Percentiles rank a stretch among this genome's conserved stretches.
Conservation (phyloP, 2,888 invertebrate species). For the Tinea trinotella region DNA sequence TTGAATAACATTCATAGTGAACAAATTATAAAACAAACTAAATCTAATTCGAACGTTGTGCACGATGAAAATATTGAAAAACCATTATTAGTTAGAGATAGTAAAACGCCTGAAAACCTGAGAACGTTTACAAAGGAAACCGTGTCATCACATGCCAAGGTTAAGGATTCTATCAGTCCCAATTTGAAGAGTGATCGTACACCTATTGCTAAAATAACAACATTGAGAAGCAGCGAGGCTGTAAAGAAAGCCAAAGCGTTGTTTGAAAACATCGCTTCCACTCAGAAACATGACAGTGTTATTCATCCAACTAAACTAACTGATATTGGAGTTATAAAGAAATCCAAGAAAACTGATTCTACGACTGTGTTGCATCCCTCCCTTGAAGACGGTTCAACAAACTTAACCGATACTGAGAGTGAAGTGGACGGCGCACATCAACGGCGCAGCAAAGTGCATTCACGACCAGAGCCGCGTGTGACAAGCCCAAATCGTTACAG, state of each 20-base stretch:
- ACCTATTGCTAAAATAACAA: conserved; percentile 48
- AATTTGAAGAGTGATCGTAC: conserved; percentile 37
- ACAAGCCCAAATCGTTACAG: neutral
- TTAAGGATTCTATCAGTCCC: conserved; percentile 33
- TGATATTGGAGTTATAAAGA: conserved; percentile 61
- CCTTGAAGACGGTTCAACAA: conserved; percentile 34
- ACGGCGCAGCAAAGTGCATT: too few species aligned
- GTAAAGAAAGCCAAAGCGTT: conserved; percentile 79
- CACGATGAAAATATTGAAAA: conserved; percentile 31
- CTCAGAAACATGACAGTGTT: conserved; percentile 40
- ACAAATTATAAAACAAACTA: conserved; percentile 46
- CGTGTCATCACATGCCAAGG: conserved; percentile 37
- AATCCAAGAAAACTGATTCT: conserved; percentile 40
- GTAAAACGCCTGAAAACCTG: conserved; percentile 26
- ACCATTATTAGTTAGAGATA: conserved; percentile 15
- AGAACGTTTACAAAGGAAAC: conserved; percentile 36
- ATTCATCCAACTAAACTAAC: conserved; percentile 45
- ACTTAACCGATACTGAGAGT: conserved; percentile 33
- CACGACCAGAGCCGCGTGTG: neutral
- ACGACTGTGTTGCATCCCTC: conserved; percentile 36
- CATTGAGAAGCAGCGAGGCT: conserved; percentile 74
- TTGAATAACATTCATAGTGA: conserved; percentile 31
- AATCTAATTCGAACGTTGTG: conserved; percentile 44
- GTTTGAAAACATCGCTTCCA: conserved; percentile 76
- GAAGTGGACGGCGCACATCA: conserved; percentile 29